Conservation (phyloP, 2,888 invertebrate genomes). For the Idaea straminata region DNA sequence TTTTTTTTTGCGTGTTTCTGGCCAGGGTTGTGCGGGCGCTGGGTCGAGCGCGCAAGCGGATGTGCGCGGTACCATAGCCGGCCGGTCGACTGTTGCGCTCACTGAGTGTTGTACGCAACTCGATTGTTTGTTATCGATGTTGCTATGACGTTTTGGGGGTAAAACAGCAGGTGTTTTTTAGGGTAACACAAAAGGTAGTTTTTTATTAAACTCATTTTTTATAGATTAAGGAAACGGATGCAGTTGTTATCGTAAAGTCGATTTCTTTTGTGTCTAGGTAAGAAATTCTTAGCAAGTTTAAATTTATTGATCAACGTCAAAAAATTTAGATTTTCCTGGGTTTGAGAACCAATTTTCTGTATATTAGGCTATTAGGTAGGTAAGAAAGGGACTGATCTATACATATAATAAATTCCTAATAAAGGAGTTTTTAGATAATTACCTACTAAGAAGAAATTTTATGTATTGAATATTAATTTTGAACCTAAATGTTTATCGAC, state of each 20-base stretch:
- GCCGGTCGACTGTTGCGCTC: constrained; percentile 62
- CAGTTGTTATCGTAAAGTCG: neutral
- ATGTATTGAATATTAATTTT: neutral
- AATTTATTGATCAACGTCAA: neutral
- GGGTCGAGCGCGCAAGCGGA: constrained; percentile 73
- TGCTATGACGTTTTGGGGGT: constrained; percentile 30
- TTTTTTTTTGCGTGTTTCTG: constrained; percentile 24
- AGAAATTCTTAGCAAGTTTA: neutral
- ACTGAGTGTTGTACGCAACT: constrained; percentile 57
- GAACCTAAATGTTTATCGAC: constrained; percentile 45
- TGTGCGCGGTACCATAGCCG: constrained; percentile 63
- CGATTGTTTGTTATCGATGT: constrained; percentile 55
- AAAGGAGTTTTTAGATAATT: neutral
- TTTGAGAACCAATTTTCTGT: too few relatives aligned
- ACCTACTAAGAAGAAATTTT: neutral
- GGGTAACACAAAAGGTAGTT: neutral
- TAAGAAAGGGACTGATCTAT: too few relatives aligned
- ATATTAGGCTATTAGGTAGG: too few relatives aligned
- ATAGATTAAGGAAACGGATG: neutral
- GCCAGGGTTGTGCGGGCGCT: constrained; percentile 55
- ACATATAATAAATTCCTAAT: too few relatives aligned
- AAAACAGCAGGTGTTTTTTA: neutral
- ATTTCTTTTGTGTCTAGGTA: neutral
- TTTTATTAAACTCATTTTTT: neutral
- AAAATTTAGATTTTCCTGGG: neutral